Evolutionary conservation across 1,140 invertebrate genomes (phyloP).

Genomic region (Andricus grossulariae): DNA sequence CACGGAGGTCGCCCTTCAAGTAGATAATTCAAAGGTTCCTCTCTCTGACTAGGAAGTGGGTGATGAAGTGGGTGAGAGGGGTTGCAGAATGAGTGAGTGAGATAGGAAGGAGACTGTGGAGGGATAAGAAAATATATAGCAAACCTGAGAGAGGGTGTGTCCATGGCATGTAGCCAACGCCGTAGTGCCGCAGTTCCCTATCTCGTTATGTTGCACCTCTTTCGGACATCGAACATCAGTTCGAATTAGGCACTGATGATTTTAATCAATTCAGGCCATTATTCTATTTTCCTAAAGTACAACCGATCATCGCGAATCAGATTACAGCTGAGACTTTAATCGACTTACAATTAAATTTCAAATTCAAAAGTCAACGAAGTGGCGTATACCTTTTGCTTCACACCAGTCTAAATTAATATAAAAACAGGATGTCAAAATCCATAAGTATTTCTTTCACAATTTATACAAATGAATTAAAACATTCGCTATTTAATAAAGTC

Average conservation of each 20-base stretch:
- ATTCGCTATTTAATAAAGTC: background rate
- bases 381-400: background rate
- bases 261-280: slow-evolving; percentile 14
- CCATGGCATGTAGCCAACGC: slow-evolving; percentile 67
- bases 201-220: slow-evolving; percentile 51
- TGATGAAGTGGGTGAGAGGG: slow-evolving; percentile 5
- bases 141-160: slow-evolving; percentile 55
- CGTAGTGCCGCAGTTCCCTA: slow-evolving; percentile 67
- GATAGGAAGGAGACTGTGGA: slow-evolving; percentile 7
- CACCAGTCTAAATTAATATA: background rate
- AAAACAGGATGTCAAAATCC: background rate
- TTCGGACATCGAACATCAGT: slow-evolving; percentile 50
- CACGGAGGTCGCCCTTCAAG: background rate
- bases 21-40: slow-evolving; percentile 12
- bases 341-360: background rate
- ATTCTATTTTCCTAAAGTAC: slow-evolving; percentile 9
- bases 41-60: slow-evolving; percentile 6
- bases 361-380: slow-evolving; percentile 1
- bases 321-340: background rate
- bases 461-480: too few species aligned
- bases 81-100: slow-evolving; percentile 38
- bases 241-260: slow-evolving; percentile 40
- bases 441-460: background rate
- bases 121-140: slow-evolving; percentile 32
- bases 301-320: slow-evolving; percentile 42